These are phyloP conservation scores for Manis pentadactyla DNA, from an alignment of 2,797 vertebrate species.

Conservation along the genomic window DNA sequence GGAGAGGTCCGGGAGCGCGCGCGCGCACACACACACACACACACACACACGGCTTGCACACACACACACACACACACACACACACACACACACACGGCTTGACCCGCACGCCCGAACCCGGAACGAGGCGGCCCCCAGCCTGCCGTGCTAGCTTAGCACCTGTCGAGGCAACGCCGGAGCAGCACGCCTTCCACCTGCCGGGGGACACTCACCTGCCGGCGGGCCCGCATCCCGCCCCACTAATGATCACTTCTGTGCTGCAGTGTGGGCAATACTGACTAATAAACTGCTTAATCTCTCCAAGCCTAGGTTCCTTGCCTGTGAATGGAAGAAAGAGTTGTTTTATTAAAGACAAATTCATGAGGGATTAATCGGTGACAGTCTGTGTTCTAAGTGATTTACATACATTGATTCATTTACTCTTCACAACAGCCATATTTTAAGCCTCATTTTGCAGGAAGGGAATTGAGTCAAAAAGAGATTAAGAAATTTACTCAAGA, in stretches of 20 bases:
- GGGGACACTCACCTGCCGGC: background rate
- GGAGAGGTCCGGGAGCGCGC: no score
- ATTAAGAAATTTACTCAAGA: background rate
- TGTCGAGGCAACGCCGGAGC: rapidly evolving
- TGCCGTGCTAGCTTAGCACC: background rate
- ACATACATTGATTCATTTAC: background rate
- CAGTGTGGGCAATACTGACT: background rate
- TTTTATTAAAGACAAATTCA: background rate
- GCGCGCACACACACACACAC: no score
- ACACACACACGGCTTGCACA: no score
- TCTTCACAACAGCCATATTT: background rate
- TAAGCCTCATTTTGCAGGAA: slow-evolving; percentile 18
- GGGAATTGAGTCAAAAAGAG: slow-evolving; percentile 21
- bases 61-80: background rate
- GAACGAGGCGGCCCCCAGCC: no score
- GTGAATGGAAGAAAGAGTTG: background rate
- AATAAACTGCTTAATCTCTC: background rate
- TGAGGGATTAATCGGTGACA: background rate
- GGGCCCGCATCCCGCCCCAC: background rate
- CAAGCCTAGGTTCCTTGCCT: background rate
- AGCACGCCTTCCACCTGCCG: background rate
- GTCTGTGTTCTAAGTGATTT: background rate
- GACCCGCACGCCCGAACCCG: background rate
- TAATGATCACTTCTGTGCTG: background rate
- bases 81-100: background rate